Base-by-base conservation (phyloP, 2,113 vertebrate genomes). In the Bucco capensis region DNA sequence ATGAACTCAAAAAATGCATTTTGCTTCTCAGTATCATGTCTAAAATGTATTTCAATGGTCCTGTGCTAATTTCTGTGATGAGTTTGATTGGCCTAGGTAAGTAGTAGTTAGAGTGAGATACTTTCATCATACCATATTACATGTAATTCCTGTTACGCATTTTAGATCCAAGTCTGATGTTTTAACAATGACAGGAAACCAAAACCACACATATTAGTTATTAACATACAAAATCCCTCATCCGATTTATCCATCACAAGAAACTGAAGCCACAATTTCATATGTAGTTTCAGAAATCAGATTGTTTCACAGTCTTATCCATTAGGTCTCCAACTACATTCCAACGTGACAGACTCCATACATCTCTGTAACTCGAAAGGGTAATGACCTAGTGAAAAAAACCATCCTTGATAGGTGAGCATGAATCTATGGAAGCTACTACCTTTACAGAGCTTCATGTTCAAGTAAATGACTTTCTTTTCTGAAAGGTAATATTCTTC, bases 401-500 rank as follows among this genome's bases (percentile, higher is more conserved):
- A 37, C 30, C 75, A 91, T 47, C 51, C 31, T 66, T 50, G 58
- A 44, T 1, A 88, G 16, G 35, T 2, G 21, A 71, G 60, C 22
- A 73, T 40, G 73, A 77, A 78, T 76, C 62, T 88, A 33, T 37
- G 54, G 44, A 92, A 91, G 47, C 10, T 74, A 82, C 56, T 42
- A 79, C 27, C 44, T 85, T 76, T 82, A 92, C 38, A 64, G 51
- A 92, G 61, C 21, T 69, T 70, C 19, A 66, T 40, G 42, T 74
- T 77, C 76, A 85, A 56, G 30, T 57, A 85, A 86, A 49, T 35
- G 3, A 54, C 25, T 61, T 94, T 58, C 42, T 84, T 58, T 93
- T 83, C 72, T 84, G 56, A 83, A 94, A 88, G 16, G 22, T 77
- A 82, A 85, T 71, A 87, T 33, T 85, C 70, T 90, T 87, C 85